Percentiles rank a stretch among this genome's conserved stretches.
Conservation (phyloP, 2,113 vertebrate genomes). For the Cryptomyrus ogoouensis region DNA sequence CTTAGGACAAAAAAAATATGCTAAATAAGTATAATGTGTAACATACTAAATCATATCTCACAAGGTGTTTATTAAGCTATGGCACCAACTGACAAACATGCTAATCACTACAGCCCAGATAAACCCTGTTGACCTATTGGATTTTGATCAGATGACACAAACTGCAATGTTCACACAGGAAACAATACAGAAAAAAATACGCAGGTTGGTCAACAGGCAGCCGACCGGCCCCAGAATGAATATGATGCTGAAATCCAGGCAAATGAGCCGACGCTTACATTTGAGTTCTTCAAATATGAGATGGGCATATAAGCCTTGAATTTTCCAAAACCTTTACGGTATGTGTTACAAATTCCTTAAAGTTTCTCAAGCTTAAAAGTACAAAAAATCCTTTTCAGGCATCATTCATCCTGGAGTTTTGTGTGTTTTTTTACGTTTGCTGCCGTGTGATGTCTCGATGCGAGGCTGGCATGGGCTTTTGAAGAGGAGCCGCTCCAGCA, state of each 20-base stretch:
- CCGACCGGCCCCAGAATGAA: background rate
- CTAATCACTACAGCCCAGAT: background rate
- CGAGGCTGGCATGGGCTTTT: too few species aligned
- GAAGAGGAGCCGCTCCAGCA: conserved; percentile 48
- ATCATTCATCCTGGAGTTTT: background rate
- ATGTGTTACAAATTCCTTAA: background rate
- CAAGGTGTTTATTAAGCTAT: background rate
- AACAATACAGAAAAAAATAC: background rate
- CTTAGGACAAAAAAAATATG: background rate
- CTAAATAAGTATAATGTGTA: background rate
- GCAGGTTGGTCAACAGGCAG: background rate
- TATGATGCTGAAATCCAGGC: background rate
- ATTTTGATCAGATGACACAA: background rate
- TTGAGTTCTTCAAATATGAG: background rate
- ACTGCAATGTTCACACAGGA: background rate
- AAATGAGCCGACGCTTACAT: background rate
- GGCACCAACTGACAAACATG: background rate
- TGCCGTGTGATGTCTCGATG: background rate
- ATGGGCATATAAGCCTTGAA: background rate
- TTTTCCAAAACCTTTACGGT: background rate
- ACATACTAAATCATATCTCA: background rate
- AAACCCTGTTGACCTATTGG: background rate
- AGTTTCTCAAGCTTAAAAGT: background rate
- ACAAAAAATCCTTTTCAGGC: background rate
- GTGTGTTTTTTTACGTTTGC: background rate